Evolutionary conservation across 2,113 vertebrate genomes (phyloP).

Genomic region (Petrocephalus microphthalmus): DNA sequence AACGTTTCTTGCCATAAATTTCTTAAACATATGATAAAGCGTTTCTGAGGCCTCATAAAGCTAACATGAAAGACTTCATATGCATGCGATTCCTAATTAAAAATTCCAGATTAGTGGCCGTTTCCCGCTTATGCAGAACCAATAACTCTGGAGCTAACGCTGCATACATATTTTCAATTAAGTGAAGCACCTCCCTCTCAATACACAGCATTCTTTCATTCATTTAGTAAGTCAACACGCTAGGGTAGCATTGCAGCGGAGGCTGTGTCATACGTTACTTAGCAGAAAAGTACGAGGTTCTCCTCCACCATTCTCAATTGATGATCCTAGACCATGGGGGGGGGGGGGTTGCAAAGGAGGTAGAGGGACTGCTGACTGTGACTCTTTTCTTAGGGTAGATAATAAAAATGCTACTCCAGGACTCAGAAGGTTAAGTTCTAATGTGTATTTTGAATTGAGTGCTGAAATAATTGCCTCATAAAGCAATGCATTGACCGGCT

Average conservation of each 20-base stretch:
- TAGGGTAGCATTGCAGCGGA: slow-evolving; percentile 60
- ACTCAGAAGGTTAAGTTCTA: slow-evolving; percentile 92
- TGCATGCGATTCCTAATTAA: slow-evolving; percentile 76
- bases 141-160: slow-evolving; percentile 43
- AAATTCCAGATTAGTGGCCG: slow-evolving; percentile 72
- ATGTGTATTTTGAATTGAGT: slow-evolving; percentile 87
- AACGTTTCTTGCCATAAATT: slow-evolving; percentile 80
- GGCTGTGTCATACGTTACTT: slow-evolving; percentile 76
- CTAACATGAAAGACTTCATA: slow-evolving; percentile 76
- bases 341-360: slow-evolving; percentile 38
- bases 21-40: slow-evolving; percentile 81
- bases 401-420: slow-evolving; percentile 87
- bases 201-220: slow-evolving; percentile 41
- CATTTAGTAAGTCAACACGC: slow-evolving; percentile 76
- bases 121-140: slow-evolving; percentile 53
- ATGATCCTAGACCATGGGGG: slow-evolving; percentile 67
- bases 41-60: slow-evolving; percentile 81
- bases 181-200: slow-evolving; percentile 24
- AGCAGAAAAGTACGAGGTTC: slow-evolving; percentile 59
- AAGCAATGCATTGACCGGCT: slow-evolving; percentile 79
- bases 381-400: slow-evolving; percentile 78
- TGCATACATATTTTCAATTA: slow-evolving; percentile 8
- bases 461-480: slow-evolving; percentile 88
- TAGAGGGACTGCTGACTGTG: slow-evolving; percentile 71
- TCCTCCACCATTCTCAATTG: slow-evolving; percentile 80